These are phyloP conservation scores for Myrmophylax atrothorax DNA, from an alignment of 2,113 vertebrate species.

Conservation along the genomic window DNA sequence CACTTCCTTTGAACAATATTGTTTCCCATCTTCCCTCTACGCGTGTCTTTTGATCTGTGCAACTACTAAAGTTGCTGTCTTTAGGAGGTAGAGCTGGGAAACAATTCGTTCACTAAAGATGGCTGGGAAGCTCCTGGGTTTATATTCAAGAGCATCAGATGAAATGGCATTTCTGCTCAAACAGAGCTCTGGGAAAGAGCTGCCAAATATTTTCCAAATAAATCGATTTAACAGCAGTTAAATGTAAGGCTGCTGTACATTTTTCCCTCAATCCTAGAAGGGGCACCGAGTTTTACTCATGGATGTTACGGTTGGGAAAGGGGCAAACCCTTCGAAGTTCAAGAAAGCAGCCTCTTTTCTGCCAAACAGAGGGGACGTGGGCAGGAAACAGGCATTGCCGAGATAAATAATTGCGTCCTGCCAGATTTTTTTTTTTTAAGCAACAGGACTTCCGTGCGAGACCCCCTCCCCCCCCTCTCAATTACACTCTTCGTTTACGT, in stretches of 20 bases:
- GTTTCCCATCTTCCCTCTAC: slow-evolving; percentile 66
- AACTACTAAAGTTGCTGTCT: slow-evolving; percentile 73
- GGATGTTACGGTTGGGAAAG: background rate
- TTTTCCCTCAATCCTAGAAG: background rate
- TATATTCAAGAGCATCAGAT: slow-evolving; percentile 25
- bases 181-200: background rate
- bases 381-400: slow-evolving; percentile 1
- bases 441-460: slow-evolving; percentile 38
- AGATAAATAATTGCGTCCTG: slow-evolving; percentile 64
- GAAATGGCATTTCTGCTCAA: slow-evolving; percentile 38
- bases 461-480: slow-evolving; percentile 4
- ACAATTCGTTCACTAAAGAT: slow-evolving; percentile 73
- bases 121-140: slow-evolving; percentile 54
- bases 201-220: slow-evolving; percentile 64
- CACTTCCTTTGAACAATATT: slow-evolving; percentile 77
- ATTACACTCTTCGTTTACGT: slow-evolving; percentile 74
- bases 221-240: slow-evolving; percentile 49
- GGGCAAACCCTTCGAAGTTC: slow-evolving; percentile 2
- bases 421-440: slow-evolving; percentile 44
- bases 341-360: background rate
- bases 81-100: slow-evolving; percentile 65
- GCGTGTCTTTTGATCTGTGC: slow-evolving; percentile 73
- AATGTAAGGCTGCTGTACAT: slow-evolving; percentile 1
- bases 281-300: background rate
- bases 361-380: background rate